Evolutionary conservation across 2,797 vertebrate genomes (phyloP), one percentile per base, ranked within the genome.

Genomic region (Enteromius treurensis): DNA sequence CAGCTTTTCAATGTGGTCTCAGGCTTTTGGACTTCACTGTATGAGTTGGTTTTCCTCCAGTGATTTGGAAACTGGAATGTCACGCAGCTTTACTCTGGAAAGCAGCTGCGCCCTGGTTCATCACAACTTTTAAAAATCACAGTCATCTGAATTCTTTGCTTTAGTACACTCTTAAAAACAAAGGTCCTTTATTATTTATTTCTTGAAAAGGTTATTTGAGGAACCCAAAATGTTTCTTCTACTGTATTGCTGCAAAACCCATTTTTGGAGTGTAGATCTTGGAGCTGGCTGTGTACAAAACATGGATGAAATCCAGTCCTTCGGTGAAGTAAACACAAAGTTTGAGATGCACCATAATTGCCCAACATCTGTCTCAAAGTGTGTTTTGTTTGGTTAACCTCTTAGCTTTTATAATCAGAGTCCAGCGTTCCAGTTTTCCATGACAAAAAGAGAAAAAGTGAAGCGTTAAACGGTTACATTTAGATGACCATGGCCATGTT

Each of bases 51-150:
- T 77, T 45, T 55, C 32, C 49, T 55, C 34, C 64, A 60, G 6
- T 71, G 37, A 62, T 34, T 60, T 15, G 19, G 19, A 71, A 80
- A 73, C 26, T 11, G 78, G 34, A 80, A 80, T 69, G 65, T 53
- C 29, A 19, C 10, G 79, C 51, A 14, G 49, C 23, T 60, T 47
- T 26, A 80, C 51, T 32, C 17, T 70, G 49, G 45, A 79, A 17
- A 47, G 15, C 77, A 79, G 75, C 77, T 67, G 77, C 10, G 23
- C n/a, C 60, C 45, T 65, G 19, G 32, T 69, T 79, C 49, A 42
- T 32, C 23, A 8, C 47, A 4, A 29, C 65, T 29, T 58, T 68
- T 69, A 40, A 55, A 76, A 53, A 60, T 60, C 74, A 75, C 19
- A 53, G 49, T 29, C 29, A 58, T 6, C 8, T 23, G 2, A 26